Percentiles rank a stretch among this genome's conserved stretches.
phyloP scores from a whole-genome alignment of 2,797 vertebrate species.

The Telmatherina bonti region DNA sequence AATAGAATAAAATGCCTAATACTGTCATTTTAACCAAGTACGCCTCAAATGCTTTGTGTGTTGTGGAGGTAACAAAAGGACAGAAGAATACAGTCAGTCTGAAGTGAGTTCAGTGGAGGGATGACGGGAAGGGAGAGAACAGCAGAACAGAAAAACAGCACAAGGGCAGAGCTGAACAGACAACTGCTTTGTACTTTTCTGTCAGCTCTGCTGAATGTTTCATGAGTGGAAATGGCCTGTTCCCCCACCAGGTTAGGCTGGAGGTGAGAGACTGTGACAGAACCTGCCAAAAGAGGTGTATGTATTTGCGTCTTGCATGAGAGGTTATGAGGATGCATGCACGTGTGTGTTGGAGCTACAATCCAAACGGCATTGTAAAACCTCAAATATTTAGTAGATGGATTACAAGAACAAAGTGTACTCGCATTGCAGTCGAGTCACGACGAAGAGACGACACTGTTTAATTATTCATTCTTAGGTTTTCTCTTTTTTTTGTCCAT shows the following conservation, averaged over 20 bases:
- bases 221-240: constrained; percentile 70
- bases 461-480: constrained; percentile 57
- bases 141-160: constrained; percentile 12
- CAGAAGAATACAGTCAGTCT: not conserved
- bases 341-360: constrained; percentile 30
- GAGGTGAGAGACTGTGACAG: constrained; percentile 69
- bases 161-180: constrained; percentile 19
- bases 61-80: not conserved
- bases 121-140: not conserved
- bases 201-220: constrained; percentile 69
- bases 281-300: constrained; percentile 55
- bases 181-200: constrained; percentile 32
- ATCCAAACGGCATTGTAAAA: constrained; percentile 70
- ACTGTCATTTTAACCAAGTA: not conserved
- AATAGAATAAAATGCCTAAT: not conserved
- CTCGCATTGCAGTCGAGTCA: constrained; percentile 63
- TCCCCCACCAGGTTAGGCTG: constrained; percentile 53
- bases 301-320: constrained; percentile 1
- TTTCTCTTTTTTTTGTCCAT: constrained; percentile 25
- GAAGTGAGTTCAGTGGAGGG: constrained; percentile 4
- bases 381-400: constrained; percentile 82
- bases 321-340: not conserved
- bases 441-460: constrained; percentile 44
- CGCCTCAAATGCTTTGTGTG: not conserved
- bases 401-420: constrained; percentile 78